Conservation (phyloP, 2,888 invertebrate genomes). For the Drosophila diplacantha region DNA sequence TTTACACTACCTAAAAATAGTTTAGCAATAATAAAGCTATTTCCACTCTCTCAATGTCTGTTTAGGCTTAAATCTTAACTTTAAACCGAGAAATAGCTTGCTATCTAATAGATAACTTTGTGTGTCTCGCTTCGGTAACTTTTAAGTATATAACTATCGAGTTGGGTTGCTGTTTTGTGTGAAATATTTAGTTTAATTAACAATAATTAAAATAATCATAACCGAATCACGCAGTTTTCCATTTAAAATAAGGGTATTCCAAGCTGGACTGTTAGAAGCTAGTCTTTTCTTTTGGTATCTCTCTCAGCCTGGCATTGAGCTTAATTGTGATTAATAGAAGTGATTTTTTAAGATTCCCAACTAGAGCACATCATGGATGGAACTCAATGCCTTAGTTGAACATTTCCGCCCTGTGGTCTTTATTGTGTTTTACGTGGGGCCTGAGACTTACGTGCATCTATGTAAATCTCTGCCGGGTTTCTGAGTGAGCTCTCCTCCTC, state of each 20-base stretch:
- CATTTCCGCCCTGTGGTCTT: slow-evolving; percentile 37
- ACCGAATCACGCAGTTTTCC: too few relatives aligned
- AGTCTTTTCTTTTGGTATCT: background rate
- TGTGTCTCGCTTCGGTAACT: background rate
- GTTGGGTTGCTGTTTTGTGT: background rate
- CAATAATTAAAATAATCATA: background rate
- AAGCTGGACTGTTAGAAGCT: too few relatives aligned
- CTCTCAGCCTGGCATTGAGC: slow-evolving; percentile 15
- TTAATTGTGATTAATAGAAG: slow-evolving; percentile 55
- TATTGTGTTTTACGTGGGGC: slow-evolving; percentile 6
- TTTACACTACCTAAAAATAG: background rate
- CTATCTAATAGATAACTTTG: background rate
- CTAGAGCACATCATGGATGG: slow-evolving; percentile 11
- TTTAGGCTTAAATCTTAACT: background rate
- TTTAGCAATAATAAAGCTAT: background rate
- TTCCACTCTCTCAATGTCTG: background rate
- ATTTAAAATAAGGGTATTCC: too few relatives aligned
- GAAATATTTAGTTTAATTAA: background rate
- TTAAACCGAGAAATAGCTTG: background rate
- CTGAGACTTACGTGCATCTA: slow-evolving; percentile 5
- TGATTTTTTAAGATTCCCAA: slow-evolving; percentile 30
- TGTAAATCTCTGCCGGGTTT: slow-evolving; percentile 21
- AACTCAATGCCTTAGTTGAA: slow-evolving; percentile 34
- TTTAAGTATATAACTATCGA: background rate
- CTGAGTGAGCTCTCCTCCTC: slow-evolving; percentile 4